Evolutionary conservation across 2,113 vertebrate genomes (phyloP), one percentile per base, ranked within the genome.

Genomic region (Plectropomus leopardus): DNA sequence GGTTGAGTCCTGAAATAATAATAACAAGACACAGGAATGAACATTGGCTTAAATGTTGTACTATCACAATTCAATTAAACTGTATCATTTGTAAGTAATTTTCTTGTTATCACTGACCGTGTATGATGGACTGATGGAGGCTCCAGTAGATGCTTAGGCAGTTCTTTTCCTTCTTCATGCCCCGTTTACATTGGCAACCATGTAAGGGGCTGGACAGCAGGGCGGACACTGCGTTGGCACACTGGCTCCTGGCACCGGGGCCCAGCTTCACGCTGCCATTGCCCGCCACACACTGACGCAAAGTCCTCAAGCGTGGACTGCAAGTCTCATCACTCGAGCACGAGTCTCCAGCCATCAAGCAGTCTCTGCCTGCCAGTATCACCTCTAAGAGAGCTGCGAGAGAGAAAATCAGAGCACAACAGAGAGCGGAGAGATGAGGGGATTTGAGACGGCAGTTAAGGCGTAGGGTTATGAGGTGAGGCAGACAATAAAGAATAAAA

Each of bases 121-220:
- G 97, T 74, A 97, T 94, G 76, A 97, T 80, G 0, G 96, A 97
- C 90, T 98, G 96, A 80, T 97, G 96, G 68, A 98, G 96, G 90
- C 96, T 98, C 97, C 97, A 98, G 93, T 98, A 98, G 92, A 98
- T 97, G 0, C 97, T 97, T 14, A 98, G 84, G 75, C 97, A 98
- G 90, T 97, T 97, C 86, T 98, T 98, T 87, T 98, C 97, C 83
- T 94, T 97, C 74, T 97, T 98, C 97, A 98, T 98, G 78, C 97
- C 97, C 1, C 97, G 78, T 75, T 96, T 96, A 83, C 97, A 98
- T 78, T 97, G 97, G 93, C 97, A 98, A 83, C 97, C 96, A 0
- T 96, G 95, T 5, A 98, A 91, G 7, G 96, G 96, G 86, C 96
- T 98, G 84, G 97, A 96, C 47, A 97, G 94, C 11, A 98, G 94